phyloP scores from a whole-genome alignment of 2,797 vertebrate species.

The Chloroceryle amazona region DNA sequence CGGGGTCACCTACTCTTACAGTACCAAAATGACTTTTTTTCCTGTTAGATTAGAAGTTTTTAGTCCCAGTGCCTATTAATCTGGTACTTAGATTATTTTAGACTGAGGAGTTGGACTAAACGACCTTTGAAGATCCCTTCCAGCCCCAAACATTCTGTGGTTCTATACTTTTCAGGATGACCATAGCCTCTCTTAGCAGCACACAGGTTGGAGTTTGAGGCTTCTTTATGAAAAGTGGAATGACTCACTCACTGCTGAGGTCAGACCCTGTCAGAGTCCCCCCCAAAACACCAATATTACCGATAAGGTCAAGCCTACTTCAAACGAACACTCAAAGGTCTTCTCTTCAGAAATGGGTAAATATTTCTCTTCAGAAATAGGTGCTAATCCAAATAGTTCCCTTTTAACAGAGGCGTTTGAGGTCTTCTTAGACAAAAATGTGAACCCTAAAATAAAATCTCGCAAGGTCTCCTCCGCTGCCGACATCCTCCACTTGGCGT shows the following conservation, averaged over 20 bases:
- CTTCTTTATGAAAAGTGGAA: background rate
- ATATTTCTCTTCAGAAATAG: too few relatives aligned
- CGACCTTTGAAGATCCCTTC: background rate
- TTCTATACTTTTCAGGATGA: background rate
- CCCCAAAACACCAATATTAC: rapidly evolving
- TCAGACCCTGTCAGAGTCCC: background rate
- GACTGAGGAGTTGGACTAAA: background rate
- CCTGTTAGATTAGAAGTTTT: background rate
- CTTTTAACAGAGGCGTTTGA: background rate
- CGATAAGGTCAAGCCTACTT: background rate
- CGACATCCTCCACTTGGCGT: rapidly evolving
- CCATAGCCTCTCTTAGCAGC: background rate
- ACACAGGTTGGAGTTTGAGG: background rate
- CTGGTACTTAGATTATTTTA: background rate
- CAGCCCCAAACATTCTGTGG: background rate
- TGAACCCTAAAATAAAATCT: background rate
- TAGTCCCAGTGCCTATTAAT: background rate
- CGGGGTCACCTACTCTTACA: background rate
- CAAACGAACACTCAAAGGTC: rapidly evolving
- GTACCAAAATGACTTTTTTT: background rate
- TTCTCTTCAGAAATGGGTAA: rapidly evolving
- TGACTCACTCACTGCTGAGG: background rate
- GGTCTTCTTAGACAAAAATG: background rate
- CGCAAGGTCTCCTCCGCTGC: background rate
- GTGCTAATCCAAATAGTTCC: background rate